These are phyloP conservation scores for Borostomias antarcticus DNA, from an alignment of 2,797 vertebrate genomes.

Conservation along the genomic window DNA sequence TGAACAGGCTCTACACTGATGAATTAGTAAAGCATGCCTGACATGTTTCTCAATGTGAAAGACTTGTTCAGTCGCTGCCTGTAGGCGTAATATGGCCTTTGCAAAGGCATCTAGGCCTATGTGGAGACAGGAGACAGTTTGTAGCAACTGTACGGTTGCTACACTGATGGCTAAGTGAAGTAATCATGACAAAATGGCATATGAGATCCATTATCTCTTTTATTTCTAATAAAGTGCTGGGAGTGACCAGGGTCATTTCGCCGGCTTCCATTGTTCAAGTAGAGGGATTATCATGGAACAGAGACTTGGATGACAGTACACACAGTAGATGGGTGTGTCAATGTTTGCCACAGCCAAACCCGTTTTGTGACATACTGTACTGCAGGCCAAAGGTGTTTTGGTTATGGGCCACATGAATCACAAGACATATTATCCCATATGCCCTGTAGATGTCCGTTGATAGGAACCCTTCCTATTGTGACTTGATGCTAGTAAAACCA, in stretches of 20 bases:
- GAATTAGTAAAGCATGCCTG: constrained; percentile 58
- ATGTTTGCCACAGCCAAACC: constrained; percentile 37
- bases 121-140: not conserved
- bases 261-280: constrained; percentile 13
- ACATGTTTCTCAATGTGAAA: too few species aligned
- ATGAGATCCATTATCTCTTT: not conserved
- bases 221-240: not conserved
- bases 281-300: constrained; percentile 26
- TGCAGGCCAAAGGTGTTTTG: constrained; percentile 27
- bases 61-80: not conserved
- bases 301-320: constrained; percentile 23
- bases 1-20: constrained; percentile 32
- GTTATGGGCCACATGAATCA: not conserved
- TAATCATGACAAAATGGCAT: not conserved
- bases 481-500: not conserved
- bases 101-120: not conserved
- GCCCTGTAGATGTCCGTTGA: not conserved
- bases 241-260: not conserved
- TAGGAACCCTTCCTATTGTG: not conserved
- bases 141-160: constrained; percentile 16
- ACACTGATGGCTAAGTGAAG: not conserved
- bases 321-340: constrained; percentile 48
- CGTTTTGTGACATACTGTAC: constrained; percentile 38
- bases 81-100: not conserved
- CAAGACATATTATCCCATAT: constrained; percentile 1